phyloP scores from a whole-genome alignment of 1,140 invertebrate species.

The Acromyrmex heyeri region DNA sequence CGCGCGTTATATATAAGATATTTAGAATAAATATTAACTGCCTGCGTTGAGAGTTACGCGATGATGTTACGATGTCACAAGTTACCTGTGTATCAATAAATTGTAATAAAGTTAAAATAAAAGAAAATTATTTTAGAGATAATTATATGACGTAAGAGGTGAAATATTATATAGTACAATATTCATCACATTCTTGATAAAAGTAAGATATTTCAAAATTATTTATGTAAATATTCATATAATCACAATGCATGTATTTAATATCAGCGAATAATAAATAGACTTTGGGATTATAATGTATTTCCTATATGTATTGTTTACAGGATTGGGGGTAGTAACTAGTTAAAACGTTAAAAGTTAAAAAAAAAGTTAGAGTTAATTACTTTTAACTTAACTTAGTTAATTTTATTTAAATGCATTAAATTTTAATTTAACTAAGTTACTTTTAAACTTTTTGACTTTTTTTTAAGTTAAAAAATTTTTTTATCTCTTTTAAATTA shows the following conservation, averaged over 20 bases:
- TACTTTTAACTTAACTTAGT: no score
- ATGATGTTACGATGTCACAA: background rate
- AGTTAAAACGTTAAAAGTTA: no score
- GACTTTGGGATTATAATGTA: background rate
- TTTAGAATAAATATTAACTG: constrained; percentile 13
- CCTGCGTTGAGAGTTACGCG: background rate
- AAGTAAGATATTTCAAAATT: background rate
- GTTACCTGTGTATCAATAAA: background rate
- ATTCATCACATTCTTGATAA: background rate
- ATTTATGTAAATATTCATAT: background rate
- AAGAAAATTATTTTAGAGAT: background rate
- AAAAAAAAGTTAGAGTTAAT: no score
- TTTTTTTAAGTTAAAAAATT: no score
- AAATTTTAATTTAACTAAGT: no score
- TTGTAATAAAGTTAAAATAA: background rate
- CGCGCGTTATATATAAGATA: background rate
- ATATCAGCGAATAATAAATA: background rate
- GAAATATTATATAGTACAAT: background rate
- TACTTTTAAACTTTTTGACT: no score
- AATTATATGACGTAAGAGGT: background rate
- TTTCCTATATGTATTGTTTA: background rate
- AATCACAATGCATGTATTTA: background rate
- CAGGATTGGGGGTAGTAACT: no score
- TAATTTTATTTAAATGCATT: no score
- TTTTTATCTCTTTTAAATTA: no score